Percentiles rank a stretch among this genome's conserved stretches.
Evolutionary conservation across 2,888 invertebrate genomes (phyloP).

Genomic region (Heliconius cydno): DNA sequence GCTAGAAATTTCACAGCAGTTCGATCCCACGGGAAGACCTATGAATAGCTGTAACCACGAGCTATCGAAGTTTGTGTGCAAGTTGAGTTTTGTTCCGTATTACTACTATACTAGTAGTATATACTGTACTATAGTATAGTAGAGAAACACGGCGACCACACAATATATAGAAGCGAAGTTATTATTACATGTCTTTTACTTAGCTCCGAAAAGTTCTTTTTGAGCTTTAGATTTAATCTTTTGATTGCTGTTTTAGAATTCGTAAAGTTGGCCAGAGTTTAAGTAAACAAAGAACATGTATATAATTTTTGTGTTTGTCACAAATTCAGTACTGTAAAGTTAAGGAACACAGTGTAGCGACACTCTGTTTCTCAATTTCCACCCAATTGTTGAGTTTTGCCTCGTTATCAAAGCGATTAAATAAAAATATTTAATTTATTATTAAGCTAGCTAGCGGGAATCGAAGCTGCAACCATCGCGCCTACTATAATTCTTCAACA

Average conservation of each 20-base stretch:
- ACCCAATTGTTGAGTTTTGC: no score
- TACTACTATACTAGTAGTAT: neutral
- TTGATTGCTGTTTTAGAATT: slow-evolving; percentile 27
- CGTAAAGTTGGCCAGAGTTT: neutral
- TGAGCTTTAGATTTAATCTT: slow-evolving; percentile 20
- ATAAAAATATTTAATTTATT: no score
- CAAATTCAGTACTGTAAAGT: no score
- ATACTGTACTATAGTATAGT: neutral
- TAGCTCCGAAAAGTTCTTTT: slow-evolving; percentile 7
- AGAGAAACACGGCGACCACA: neutral
- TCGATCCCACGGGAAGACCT: slow-evolving; percentile 22
- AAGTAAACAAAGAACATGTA: no score
- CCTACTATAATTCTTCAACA: neutral
- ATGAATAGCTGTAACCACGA: slow-evolving; percentile 27
- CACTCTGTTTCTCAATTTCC: no score
- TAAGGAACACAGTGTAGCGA: no score
- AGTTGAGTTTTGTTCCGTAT: slow-evolving; percentile 7
- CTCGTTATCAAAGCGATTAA: no score
- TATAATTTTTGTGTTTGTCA: no score
- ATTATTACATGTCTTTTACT: slow-evolving; percentile 20
- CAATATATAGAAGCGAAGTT: slow-evolving; percentile 6
- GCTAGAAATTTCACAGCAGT: slow-evolving; percentile 11
- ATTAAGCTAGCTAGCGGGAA: no score
- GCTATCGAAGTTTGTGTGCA: slow-evolving; percentile 27
- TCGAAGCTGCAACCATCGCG: no score